phyloP scores from a whole-genome alignment of 2,113 vertebrate genomes.

The Rousettus leschenaultii region DNA sequence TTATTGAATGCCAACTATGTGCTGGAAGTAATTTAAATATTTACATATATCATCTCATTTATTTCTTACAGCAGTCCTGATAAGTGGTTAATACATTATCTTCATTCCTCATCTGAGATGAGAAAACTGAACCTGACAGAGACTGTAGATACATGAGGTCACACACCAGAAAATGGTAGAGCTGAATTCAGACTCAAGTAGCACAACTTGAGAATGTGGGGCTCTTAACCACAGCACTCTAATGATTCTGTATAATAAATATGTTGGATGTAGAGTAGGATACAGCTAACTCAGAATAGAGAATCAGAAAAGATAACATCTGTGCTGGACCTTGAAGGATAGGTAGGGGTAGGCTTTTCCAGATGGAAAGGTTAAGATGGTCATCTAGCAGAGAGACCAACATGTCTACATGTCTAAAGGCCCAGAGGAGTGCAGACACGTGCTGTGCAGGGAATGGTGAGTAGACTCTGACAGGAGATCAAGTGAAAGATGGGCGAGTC shows the following conservation, averaged over 20 bases:
- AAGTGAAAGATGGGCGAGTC: not conserved
- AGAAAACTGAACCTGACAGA: not conserved
- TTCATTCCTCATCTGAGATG: slow-evolving; percentile 27
- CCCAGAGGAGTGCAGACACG: not conserved
- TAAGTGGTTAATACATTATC: not conserved
- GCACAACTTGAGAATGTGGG: not conserved
- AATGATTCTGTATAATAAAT: not conserved
- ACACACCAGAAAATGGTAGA: not conserved
- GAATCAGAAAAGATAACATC: not conserved
- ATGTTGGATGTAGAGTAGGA: not conserved
- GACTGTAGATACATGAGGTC: not conserved
- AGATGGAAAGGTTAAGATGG: not conserved
- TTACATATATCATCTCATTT: not conserved
- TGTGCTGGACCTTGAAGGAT: not conserved
- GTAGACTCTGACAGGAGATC: not conserved
- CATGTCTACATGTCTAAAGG: not conserved
- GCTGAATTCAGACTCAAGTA: not conserved
- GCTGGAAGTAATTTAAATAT: not conserved
- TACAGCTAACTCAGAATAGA: not conserved
- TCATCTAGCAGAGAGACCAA: not conserved
- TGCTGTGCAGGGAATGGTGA: not conserved
- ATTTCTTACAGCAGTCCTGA: not conserved
- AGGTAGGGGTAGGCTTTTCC: not conserved
- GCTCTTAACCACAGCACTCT: not conserved
- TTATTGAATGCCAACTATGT: not conserved